These are phyloP conservation scores for Ornithorhynchus anatinus DNA, from an alignment of 2,113 vertebrate species.

Conservation along the genomic window DNA sequence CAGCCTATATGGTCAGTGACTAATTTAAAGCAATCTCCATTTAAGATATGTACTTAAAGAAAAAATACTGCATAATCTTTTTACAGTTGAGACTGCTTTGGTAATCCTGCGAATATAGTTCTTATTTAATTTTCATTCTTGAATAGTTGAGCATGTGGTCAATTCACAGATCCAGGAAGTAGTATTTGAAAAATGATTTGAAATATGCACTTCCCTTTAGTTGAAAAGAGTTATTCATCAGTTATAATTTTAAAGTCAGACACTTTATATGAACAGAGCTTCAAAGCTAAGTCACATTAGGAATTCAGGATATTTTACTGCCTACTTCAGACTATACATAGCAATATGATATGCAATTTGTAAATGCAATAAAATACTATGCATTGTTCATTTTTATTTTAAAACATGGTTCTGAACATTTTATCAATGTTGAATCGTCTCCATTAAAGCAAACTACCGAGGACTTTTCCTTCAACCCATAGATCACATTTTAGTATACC, in stretches of 20 bases:
- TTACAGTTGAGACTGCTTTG: conserved; percentile 1
- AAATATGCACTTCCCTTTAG: conserved; percentile 21
- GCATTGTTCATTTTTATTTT: conserved; percentile 27
- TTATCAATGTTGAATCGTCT: neutral
- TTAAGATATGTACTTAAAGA: neutral
- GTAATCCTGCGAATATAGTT: neutral
- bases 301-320: conserved; percentile 23
- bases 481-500: neutral
- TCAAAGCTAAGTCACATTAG: conserved; percentile 9
- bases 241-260: conserved; percentile 23
- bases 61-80: conserved; percentile 4
- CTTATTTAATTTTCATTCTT: conserved; percentile 7
- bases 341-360: neutral
- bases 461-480: conserved; percentile 11
- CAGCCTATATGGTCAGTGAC: too few relatives aligned
- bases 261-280: conserved; percentile 13
- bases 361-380: conserved; percentile 12
- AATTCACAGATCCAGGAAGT: conserved; percentile 38
- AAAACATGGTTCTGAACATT: neutral
- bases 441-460: conserved; percentile 10
- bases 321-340: conserved; percentile 15
- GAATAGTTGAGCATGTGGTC: conserved; percentile 29
- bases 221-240: conserved; percentile 30
- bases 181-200: conserved; percentile 13
- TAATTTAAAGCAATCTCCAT: neutral